A percentile compares a stretch with the other conserved stretches of the same genome.
These are phyloP conservation scores for Hydrophis major DNA, from an alignment of 2,797 vertebrate species.

Conservation along the genomic window DNA sequence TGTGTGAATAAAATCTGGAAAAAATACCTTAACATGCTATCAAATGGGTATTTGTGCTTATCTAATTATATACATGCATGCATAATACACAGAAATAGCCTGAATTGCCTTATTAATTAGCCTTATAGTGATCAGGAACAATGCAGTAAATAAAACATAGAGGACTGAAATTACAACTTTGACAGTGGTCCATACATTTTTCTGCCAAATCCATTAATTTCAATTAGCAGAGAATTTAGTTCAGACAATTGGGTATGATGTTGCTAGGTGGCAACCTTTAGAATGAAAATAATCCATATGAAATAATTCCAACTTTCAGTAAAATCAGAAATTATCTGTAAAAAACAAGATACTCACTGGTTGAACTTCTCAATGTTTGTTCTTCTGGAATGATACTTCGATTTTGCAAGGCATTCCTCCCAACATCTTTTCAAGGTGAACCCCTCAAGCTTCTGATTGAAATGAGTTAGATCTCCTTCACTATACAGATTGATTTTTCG, in stretches of 20 bases:
- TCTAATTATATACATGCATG: not conserved
- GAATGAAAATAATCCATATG: not conserved
- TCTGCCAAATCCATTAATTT: not conserved
- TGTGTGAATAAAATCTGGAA: not conserved
- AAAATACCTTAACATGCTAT: not conserved
- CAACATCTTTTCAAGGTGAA: slow-evolving; percentile 85
- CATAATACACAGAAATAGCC: not conserved
- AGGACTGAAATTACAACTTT: not conserved
- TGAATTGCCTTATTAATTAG: not conserved
- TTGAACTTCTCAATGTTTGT: slow-evolving; percentile 80
- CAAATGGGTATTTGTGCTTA: not conserved
- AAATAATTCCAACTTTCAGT: not conserved
- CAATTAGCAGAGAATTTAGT: not conserved
- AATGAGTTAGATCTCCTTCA: slow-evolving; percentile 86
- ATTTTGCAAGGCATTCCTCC: slow-evolving; percentile 86
- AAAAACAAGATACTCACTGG: slow-evolving; percentile 68
- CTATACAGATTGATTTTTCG: slow-evolving; percentile 83
- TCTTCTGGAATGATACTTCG: slow-evolving; percentile 72
- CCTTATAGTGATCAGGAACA: not conserved
- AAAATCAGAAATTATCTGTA: not conserved
- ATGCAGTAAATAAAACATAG: not conserved
- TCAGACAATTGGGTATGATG: not conserved
- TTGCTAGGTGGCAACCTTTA: not conserved
- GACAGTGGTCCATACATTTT: not conserved
- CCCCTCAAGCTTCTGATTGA: slow-evolving; percentile 84